These are phyloP conservation scores for Drosophila bocki DNA, from an alignment of 1,140 invertebrate species.

Conservation along the genomic window DNA sequence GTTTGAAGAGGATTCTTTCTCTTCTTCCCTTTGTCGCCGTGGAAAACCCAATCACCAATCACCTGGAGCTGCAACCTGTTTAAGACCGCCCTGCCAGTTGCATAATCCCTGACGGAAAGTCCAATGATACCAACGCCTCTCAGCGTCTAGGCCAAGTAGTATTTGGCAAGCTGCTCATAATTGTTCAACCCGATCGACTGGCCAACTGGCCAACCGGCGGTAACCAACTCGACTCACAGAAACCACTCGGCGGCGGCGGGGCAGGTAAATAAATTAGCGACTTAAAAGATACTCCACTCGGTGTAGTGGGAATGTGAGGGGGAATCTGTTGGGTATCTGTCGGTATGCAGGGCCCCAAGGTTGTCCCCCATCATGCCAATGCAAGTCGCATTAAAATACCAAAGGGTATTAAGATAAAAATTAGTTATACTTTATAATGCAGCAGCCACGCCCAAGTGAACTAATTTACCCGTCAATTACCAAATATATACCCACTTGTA, in stretches of 20 bases:
- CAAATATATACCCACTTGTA: background rate
- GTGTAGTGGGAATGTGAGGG: background rate
- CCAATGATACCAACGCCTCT: slow-evolving; percentile 14
- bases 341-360: slow-evolving; percentile 47
- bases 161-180: slow-evolving; percentile 78
- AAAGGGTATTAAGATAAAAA: slow-evolving; percentile 56
- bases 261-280: slow-evolving; percentile 77
- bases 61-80: slow-evolving; percentile 6
- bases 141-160: slow-evolving; percentile 17
- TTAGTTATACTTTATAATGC: slow-evolving; percentile 10
- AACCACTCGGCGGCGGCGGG: slow-evolving; percentile 16
- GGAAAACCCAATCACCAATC: slow-evolving; percentile 1
- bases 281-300: slow-evolving; percentile 54
- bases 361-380: slow-evolving; percentile 33
- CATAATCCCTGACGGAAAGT: slow-evolving; percentile 23
- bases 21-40: no score
- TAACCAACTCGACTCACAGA: slow-evolving; percentile 31
- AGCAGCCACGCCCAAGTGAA: slow-evolving; percentile 22
- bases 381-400: slow-evolving; percentile 75
- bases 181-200: slow-evolving; percentile 44
- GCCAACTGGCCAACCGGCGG: slow-evolving; percentile 36
- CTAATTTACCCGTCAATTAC: slow-evolving; percentile 52
- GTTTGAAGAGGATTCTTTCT: background rate
- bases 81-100: slow-evolving; percentile 13
- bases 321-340: background rate